A percentile compares a stretch with the other conserved stretches of the same genome.
These are phyloP conservation scores for Xenopus tropicalis DNA, from an alignment of 2,113 vertebrate species.

Conservation along the genomic window UCB_Xtro_10.0 CM004447.2:130956501-130957000, in stretches of 20 bases:
- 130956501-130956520: not conserved
- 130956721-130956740: conserved; percentile 38
- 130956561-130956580: conserved; percentile 31
- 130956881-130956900: no score
- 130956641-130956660: conserved; percentile 61
- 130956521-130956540: conserved; percentile 2
- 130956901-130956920: no score
- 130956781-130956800: no score
- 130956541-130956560: conserved; percentile 27
- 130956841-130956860: no score
- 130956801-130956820: no score
- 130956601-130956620: conserved; percentile 52
- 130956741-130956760: conserved; percentile 35
- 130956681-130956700: conserved; percentile 56
- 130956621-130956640: conserved; percentile 52
- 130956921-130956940: no score
- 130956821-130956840: no score
- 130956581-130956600: conserved; percentile 53
- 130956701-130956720: conserved; percentile 54
- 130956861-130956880: no score
- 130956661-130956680: conserved; percentile 53
- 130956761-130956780: not conserved
- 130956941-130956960: no score
- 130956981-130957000: no score
- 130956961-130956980: no score